A percentile compares a stretch with the other conserved stretches of the same genome.
These are phyloP conservation scores for Plebejus anna DNA, from an alignment of 2,888 invertebrate genomes.

Conservation along the genomic window DNA sequence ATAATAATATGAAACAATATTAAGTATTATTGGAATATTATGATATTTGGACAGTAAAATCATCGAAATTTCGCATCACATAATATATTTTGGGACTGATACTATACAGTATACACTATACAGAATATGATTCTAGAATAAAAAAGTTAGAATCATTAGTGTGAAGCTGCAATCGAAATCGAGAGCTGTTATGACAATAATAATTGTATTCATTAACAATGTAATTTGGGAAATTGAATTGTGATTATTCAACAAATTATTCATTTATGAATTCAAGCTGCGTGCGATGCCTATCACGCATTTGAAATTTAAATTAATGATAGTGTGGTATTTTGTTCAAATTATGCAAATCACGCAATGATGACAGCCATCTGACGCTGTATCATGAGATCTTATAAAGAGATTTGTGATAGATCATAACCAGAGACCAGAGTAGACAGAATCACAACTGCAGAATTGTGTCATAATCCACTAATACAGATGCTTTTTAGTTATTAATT, in stretches of 20 bases:
- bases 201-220: background rate
- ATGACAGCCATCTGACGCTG: background rate
- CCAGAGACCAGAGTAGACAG: too few species aligned
- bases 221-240: conserved; percentile 8
- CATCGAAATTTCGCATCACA: too few species aligned
- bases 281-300: background rate
- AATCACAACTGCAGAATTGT: too few species aligned
- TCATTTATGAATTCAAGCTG: conserved; percentile 11
- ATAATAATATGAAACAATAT: too few species aligned
- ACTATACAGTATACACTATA: background rate
- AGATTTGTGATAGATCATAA: background rate
- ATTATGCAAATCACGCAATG: background rate
- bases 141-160: background rate
- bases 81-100: too few species aligned
- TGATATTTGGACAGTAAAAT: too few species aligned
- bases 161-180: background rate
- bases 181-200: background rate
- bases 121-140: background rate
- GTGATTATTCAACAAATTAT: conserved; percentile 5
- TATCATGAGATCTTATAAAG: background rate
- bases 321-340: conserved; percentile 10
- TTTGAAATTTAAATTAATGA: conserved; percentile 14
- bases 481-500: too few species aligned
- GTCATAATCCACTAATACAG: too few species aligned
- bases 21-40: too few species aligned